Base-by-base conservation (phyloP, 35 echinoderm and acorn worm species). In the Ophioderma brevispina region DNA sequence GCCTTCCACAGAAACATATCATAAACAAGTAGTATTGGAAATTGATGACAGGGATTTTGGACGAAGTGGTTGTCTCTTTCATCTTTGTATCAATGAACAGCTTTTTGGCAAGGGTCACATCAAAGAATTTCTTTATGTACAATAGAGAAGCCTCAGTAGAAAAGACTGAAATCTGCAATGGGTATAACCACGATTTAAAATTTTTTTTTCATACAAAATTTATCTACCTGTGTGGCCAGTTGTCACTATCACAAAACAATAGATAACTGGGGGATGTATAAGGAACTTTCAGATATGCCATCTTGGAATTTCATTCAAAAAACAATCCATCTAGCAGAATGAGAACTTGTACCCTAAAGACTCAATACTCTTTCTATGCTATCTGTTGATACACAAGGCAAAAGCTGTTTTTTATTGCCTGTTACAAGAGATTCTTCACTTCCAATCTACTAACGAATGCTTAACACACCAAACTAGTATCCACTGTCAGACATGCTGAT, bases 311-410 rank as follows among this genome's bases (percentile, higher is more conserved):
- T 85, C 82, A 64, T 85, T 55, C n/a, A n/a, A n/a, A n/a, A n/a
- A n/a, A n/a, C 33, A 59, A 50, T 4, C 82, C 82, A 75, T 85
- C 82, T 4, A 85, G 33, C 8, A 85, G 31, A 64, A 85, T 38
- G 0, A 85, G 33, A 28, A 50, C 23, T 59, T 33, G 10, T 37
- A 64, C 10, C 32, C 25, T 36, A 37, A 11, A 36, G 19, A 15
- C 10, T 32, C 1, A 85, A 25, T 6, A 33, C 52, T 14, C 32
- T 37, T 35, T 59, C 52, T 21, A 85, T 33, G 2, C 36, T 35
- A 25, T 85, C n/a, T 35, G 52, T 59, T 18, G 42, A 35, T 25
- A 37, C 14, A n/a, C 36, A 46, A 37, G 82, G 52, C 14, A 85
- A 40, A 21, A 85, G 19, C 34, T 85, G 82, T 18, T 32, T 63